phyloP scores from a whole-genome alignment of 2,797 vertebrate genomes.

The Argya squamiceps region DNA sequence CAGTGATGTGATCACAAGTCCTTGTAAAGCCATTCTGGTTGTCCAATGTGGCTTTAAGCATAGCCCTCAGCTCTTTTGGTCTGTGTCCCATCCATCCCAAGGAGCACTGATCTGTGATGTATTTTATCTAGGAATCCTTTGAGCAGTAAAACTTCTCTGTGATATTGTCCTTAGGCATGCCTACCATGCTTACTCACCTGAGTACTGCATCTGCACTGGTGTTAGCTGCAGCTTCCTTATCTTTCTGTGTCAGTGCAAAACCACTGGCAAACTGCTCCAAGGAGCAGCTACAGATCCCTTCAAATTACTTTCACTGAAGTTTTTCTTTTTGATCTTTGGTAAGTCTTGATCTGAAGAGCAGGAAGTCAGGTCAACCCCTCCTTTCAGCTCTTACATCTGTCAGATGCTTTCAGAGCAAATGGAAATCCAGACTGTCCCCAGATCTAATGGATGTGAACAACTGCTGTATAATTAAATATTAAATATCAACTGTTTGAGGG shows the following conservation, averaged over 20 bases:
- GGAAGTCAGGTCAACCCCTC: not conserved
- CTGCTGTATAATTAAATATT: not conserved
- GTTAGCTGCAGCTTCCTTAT: not conserved
- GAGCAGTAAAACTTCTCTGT: not conserved
- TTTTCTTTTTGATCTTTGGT: not conserved
- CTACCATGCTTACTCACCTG: not conserved
- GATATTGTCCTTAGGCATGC: not conserved
- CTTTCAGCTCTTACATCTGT: not conserved
- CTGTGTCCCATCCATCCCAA: not conserved
- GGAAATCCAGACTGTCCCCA: not conserved
- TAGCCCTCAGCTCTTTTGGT: not conserved
- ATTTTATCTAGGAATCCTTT: not conserved
- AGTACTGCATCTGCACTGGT: not conserved
- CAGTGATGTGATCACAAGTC: not conserved
- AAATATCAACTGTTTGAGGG: not conserved
- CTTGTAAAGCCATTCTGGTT: not conserved
- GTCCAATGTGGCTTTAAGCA: not conserved
- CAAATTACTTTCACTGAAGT: not conserved
- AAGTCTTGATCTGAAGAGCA: not conserved
- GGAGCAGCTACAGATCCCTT: not conserved
- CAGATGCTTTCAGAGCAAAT: not conserved
- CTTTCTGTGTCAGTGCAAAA: not conserved
- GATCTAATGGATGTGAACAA: not conserved
- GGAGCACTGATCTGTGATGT: not conserved
- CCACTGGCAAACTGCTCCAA: not conserved